Conservation (phyloP, 2,888 invertebrate genomes). For the Plebejus anna region DNA sequence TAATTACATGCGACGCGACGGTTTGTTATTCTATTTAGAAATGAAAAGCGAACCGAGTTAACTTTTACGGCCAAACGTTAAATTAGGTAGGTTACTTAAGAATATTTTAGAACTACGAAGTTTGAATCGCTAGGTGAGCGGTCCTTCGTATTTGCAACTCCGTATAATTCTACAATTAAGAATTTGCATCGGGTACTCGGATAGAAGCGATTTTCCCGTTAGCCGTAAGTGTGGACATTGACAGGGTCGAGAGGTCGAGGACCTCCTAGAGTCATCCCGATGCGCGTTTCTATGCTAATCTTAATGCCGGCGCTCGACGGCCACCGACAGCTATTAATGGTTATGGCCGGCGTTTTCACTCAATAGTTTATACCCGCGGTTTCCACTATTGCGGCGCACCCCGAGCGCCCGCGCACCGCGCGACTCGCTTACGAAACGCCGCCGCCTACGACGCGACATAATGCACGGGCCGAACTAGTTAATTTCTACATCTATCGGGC, state of each 20-base stretch:
- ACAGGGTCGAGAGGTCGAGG: slow-evolving; percentile 75
- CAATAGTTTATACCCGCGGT: slow-evolving; percentile 62
- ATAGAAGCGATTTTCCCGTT: slow-evolving; percentile 72
- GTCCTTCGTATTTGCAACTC: slow-evolving; percentile 25
- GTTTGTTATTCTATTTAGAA: not conserved
- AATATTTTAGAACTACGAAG: not conserved
- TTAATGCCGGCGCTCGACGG: slow-evolving; percentile 65
- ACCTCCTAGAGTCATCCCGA: slow-evolving; percentile 64
- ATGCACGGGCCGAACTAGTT: slow-evolving; percentile 68
- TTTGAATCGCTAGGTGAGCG: not conserved
- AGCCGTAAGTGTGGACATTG: slow-evolving; percentile 67
- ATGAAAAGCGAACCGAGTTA: not conserved
- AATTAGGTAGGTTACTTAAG: not conserved
- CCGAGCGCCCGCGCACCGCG: slow-evolving; percentile 58
- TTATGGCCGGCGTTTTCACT: slow-evolving; percentile 66
- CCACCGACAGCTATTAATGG: slow-evolving; percentile 72
- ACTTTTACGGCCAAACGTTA: not conserved
- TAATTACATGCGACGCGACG: slow-evolving; percentile 49
- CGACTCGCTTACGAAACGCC: slow-evolving; percentile 67
- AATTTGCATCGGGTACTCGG: slow-evolving; percentile 31
- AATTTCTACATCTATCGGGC: slow-evolving; percentile 74
- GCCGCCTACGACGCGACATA: slow-evolving; percentile 64
- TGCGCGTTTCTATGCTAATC: slow-evolving; percentile 76
- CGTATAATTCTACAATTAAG: slow-evolving; percentile 33
- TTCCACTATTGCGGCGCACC: slow-evolving; percentile 49